phyloP scores from a whole-genome alignment of 2,888 invertebrate species.

The Cephus pulcher region DNA sequence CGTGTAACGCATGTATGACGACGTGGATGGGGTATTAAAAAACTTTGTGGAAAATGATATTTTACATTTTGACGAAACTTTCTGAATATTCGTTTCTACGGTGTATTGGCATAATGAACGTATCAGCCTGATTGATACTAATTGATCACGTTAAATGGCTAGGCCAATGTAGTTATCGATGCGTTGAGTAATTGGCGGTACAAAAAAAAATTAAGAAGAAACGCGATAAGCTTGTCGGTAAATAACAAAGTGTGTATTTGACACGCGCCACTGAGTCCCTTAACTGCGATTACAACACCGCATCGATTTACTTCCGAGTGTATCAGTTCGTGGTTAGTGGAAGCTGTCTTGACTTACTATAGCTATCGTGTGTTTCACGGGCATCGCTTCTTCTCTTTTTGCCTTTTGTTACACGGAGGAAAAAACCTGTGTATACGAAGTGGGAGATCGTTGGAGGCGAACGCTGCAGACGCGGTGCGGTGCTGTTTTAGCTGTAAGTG shows the following conservation, averaged over 20 bases:
- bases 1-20: background rate
- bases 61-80: background rate
- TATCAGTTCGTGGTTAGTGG: background rate
- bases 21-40: background rate
- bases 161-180: background rate
- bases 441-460: background rate
- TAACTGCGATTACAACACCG: background rate
- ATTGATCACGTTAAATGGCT: background rate
- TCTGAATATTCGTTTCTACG: background rate
- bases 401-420: background rate
- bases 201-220: background rate
- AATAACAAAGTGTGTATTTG: background rate
- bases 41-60: background rate
- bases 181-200: background rate
- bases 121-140: background rate
- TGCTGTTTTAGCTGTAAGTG: background rate
- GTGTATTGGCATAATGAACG: background rate
- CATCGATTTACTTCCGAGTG: background rate
- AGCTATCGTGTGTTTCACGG: background rate
- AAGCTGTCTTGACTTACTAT: background rate
- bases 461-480: background rate
- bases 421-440: background rate
- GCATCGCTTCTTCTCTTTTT: background rate
- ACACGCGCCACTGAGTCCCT: background rate
- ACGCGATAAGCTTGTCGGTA: background rate